These are phyloP conservation scores for Drosophila nannoptera DNA, from an alignment of 1,140 invertebrate genomes.

Conservation along the genomic window DNA sequence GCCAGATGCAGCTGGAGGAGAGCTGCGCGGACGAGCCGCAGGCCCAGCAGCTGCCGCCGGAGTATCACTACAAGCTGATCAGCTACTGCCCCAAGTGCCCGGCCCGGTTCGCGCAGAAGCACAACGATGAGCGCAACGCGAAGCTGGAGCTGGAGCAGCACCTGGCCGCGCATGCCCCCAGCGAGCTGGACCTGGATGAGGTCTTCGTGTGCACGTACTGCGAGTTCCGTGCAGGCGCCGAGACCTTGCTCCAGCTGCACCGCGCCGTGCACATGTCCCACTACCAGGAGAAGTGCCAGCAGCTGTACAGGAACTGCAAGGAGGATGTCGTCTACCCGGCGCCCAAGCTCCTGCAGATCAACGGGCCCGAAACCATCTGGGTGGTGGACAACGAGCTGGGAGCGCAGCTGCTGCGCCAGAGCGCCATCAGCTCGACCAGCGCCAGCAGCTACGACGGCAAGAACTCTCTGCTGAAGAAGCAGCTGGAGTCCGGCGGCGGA, in stretches of 20 bases:
- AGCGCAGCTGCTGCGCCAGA: slow-evolving; percentile 67
- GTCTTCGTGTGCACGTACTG: slow-evolving; percentile 87
- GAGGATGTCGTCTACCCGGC: slow-evolving; percentile 83
- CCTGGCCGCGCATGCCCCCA: slow-evolving; percentile 81
- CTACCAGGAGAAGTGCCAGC: slow-evolving; percentile 89
- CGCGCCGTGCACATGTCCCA: slow-evolving; percentile 88
- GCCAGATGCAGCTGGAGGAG: slow-evolving; percentile 50
- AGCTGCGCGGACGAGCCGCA: slow-evolving; percentile 19
- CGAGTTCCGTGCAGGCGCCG: slow-evolving; percentile 87
- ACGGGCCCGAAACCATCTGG: slow-evolving; percentile 78
- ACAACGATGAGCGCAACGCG: slow-evolving; percentile 80
- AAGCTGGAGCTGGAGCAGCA: slow-evolving; percentile 81
- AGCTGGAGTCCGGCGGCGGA: slow-evolving; percentile 63
- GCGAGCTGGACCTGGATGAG: slow-evolving; percentile 38
- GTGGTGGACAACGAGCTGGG: slow-evolving; percentile 78
- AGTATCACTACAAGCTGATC: slow-evolving; percentile 77
- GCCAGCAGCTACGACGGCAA: slow-evolving; percentile 44
- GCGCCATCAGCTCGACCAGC: slow-evolving; percentile 46
- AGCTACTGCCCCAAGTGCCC: slow-evolving; percentile 86
- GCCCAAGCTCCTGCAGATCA: slow-evolving; percentile 82
- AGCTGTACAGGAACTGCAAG: slow-evolving; percentile 84
- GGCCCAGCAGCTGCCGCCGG: slow-evolving; percentile 56
- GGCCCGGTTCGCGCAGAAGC: slow-evolving; percentile 83
- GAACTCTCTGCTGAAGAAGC: slow-evolving; percentile 72
- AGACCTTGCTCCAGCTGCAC: slow-evolving; percentile 86